A percentile compares a stretch with the other conserved stretches of the same genome.
These are phyloP conservation scores for Calephelis virginiensis DNA, from an alignment of 1,140 invertebrate species.

Conservation along the genomic window DNA sequence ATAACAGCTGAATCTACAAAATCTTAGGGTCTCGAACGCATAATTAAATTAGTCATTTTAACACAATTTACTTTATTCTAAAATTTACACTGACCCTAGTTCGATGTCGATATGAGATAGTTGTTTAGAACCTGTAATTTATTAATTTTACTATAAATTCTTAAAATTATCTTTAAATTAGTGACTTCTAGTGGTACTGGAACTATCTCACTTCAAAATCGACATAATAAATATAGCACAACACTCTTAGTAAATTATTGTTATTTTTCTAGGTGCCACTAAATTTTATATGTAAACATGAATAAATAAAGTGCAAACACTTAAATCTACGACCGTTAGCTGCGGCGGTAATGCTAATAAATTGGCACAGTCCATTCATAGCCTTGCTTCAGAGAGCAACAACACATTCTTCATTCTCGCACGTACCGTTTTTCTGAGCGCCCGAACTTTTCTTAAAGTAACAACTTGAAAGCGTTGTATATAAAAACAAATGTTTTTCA, in stretches of 20 bases:
- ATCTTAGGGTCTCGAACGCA: slow-evolving; percentile 76
- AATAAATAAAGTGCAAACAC: slow-evolving; percentile 78
- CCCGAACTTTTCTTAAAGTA: neutral
- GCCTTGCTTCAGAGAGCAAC: slow-evolving; percentile 23
- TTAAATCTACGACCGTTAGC: slow-evolving; percentile 69
- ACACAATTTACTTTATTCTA: slow-evolving; percentile 75
- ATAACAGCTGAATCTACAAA: slow-evolving; percentile 70
- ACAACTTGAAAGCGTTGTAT: neutral
- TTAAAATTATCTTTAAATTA: slow-evolving; percentile 75
- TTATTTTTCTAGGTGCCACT: slow-evolving; percentile 77
- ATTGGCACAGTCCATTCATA: slow-evolving; percentile 74
- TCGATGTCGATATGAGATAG: slow-evolving; percentile 71
- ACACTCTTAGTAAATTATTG: slow-evolving; percentile 78
- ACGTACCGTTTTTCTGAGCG: neutral
- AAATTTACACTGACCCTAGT: slow-evolving; percentile 74
- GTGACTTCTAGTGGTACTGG: slow-evolving; percentile 66
- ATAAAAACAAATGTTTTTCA: too few species aligned
- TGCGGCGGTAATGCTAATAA: slow-evolving; percentile 64
- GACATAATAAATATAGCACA: slow-evolving; percentile 73
- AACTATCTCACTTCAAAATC: slow-evolving; percentile 71
- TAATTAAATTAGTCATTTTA: slow-evolving; percentile 80
- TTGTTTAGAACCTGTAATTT: slow-evolving; percentile 52
- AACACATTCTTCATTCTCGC: slow-evolving; percentile 13
- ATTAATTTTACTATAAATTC: slow-evolving; percentile 74
- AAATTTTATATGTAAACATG: slow-evolving; percentile 73